phyloP scores from a whole-genome alignment of 2,113 vertebrate genomes.

The Sialia sialis region DNA sequence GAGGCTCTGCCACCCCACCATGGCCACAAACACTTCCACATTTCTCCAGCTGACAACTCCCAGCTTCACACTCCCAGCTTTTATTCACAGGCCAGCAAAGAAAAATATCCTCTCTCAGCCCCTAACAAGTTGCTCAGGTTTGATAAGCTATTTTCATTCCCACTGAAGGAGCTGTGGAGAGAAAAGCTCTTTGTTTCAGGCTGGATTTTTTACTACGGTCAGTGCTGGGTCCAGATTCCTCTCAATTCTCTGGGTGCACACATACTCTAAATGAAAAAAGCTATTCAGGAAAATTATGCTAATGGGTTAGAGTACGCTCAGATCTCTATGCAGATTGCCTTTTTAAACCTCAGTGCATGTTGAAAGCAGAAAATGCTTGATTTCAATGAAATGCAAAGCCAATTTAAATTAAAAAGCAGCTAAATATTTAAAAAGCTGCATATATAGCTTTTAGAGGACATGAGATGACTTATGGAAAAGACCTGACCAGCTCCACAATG shows the following conservation, averaged over 20 bases:
- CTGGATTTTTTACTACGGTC: background rate
- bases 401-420: background rate
- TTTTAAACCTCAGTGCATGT: background rate
- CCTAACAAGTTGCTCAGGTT: slow-evolving; percentile 23
- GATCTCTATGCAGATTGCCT: background rate
- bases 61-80: slow-evolving; percentile 26
- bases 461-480: background rate
- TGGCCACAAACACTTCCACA: slow-evolving; percentile 21
- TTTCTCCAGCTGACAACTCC: slow-evolving; percentile 38
- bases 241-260: background rate
- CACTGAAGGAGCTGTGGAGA: background rate
- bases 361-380: background rate
- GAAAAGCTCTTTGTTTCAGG: slow-evolving; percentile 50
- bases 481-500: background rate
- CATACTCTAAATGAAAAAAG: background rate
- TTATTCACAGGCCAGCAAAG: slow-evolving; percentile 1
- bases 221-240: background rate
- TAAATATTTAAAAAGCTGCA: background rate
- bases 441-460: background rate
- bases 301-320: background rate
- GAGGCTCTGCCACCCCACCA: slow-evolving; percentile 3
- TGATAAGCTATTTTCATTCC: slow-evolving; percentile 37
- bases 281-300: background rate
- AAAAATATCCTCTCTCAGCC: slow-evolving; percentile 50
- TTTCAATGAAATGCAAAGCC: background rate